phyloP scores from a whole-genome alignment of 1,140 invertebrate genomes.

The Myzus persicae region DNA sequence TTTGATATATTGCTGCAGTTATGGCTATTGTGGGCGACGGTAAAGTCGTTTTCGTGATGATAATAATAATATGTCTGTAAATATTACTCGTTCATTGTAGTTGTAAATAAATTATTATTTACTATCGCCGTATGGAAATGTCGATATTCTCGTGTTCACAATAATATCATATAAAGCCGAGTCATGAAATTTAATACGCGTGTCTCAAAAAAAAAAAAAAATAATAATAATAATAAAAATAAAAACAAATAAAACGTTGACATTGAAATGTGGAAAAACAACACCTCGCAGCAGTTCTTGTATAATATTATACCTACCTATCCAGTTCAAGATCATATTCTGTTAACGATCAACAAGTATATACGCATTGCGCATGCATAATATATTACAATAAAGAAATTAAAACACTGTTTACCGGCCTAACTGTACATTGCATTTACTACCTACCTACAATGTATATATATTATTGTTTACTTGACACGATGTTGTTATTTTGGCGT shows the following conservation, averaged over 20 bases:
- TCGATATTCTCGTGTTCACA: neutral
- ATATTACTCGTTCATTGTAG: neutral
- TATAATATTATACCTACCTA: neutral
- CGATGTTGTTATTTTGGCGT: neutral
- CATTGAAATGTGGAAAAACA: constrained; percentile 12
- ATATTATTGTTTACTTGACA: neutral
- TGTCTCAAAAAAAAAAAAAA: neutral
- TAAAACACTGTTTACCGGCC: neutral
- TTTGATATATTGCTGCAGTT: neutral
- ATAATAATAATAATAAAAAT: neutral
- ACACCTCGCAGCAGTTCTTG: neutral
- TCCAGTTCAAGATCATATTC: constrained; percentile 4
- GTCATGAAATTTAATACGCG: constrained; percentile 6
- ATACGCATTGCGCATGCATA: neutral
- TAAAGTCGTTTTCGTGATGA: neutral
- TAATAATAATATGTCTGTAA: neutral
- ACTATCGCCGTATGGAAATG: neutral
- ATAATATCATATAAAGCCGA: neutral
- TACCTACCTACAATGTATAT: neutral
- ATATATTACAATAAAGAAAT: constrained; percentile 1
- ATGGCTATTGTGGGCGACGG: neutral
- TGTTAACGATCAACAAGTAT: constrained; percentile 3
- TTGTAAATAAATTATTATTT: constrained; percentile 18
- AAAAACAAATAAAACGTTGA: constrained; percentile 6
- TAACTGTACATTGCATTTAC: neutral